Conservation (phyloP, 2,797 vertebrate species). For the Melanotaenia trifasciata region DNA sequence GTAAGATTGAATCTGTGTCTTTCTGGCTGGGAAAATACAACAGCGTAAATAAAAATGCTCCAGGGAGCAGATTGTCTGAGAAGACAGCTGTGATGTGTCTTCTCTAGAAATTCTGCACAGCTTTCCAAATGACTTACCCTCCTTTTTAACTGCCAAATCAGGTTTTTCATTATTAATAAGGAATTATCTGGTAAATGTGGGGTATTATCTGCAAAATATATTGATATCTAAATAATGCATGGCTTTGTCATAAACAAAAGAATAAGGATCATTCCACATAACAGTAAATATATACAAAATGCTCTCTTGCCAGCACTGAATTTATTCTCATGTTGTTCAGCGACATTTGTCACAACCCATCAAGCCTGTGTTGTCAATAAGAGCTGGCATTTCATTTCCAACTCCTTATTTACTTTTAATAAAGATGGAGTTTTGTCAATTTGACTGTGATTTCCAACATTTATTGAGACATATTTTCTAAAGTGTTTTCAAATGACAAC, state of each 20-base stretch:
- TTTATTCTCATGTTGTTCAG: neutral
- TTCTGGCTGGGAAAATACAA: constrained; percentile 32
- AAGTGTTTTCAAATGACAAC: no score
- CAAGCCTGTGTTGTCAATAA: constrained; percentile 17
- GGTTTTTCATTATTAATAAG: constrained; percentile 16
- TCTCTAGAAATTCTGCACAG: constrained; percentile 2
- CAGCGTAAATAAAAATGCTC: constrained; percentile 37
- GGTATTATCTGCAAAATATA: constrained; percentile 4
- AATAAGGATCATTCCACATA: neutral
- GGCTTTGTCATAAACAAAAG: neutral
- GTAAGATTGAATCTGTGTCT: constrained; percentile 39
- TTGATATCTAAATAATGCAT: constrained; percentile 24
- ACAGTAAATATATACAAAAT: neutral
- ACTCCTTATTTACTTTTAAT: constrained; percentile 25
- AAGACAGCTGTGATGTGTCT: constrained; percentile 31
- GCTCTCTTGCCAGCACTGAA: neutral
- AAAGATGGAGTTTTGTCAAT: neutral
- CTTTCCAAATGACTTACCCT: constrained; percentile 7
- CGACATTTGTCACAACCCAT: constrained; percentile 1
- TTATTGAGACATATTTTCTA: neutral
- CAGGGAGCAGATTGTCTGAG: constrained; percentile 17
- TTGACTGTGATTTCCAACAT: constrained; percentile 12
- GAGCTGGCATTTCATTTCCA: constrained; percentile 25
- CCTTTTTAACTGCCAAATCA: constrained; percentile 11
- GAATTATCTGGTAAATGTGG: neutral